Evolutionary conservation across 2,888 invertebrate genomes (phyloP).

Genomic region (Leptopterna dolabrata): DNA sequence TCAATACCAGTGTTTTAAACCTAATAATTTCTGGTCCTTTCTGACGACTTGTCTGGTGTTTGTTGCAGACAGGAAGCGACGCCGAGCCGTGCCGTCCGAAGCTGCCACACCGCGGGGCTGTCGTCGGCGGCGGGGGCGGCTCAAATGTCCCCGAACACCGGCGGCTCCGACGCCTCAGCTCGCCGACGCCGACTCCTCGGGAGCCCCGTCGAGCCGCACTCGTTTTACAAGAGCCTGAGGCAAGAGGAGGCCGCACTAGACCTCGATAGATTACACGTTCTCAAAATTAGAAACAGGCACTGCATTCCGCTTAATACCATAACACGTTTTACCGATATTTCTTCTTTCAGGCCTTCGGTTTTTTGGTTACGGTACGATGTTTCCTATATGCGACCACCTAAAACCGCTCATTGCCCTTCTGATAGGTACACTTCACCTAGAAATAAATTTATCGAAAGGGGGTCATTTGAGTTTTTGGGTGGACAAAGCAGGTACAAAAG

Average conservation of each 20-base stretch:
- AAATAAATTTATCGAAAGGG: too few relatives aligned
- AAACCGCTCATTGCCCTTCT: too few relatives aligned
- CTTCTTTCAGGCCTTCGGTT: background rate
- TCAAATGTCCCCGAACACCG: background rate
- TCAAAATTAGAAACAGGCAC: constrained; percentile 49
- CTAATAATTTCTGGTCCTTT: too few relatives aligned
- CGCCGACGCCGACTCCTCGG: background rate
- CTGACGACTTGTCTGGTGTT: background rate
- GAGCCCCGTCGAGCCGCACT: constrained; percentile 23
- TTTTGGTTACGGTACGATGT: too few relatives aligned
- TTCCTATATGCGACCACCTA: too few relatives aligned
- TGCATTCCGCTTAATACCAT: background rate
- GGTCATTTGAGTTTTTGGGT: too few relatives aligned
- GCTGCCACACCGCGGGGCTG: background rate
- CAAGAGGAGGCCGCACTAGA: constrained; percentile 48
- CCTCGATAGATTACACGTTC: constrained; percentile 51
- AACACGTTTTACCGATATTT: background rate
- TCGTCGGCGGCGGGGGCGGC: constrained; percentile 13
- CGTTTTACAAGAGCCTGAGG: constrained; percentile 38
- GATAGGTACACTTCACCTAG: too few relatives aligned
- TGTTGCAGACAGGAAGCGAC: constrained; percentile 46
- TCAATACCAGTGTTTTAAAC: too few relatives aligned
- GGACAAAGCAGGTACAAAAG: too few relatives aligned
- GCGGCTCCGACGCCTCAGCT: background rate
- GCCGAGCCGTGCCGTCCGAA: constrained; percentile 43